Conservation (phyloP, 2,888 invertebrate species). For the Ischnura elegans region DNA sequence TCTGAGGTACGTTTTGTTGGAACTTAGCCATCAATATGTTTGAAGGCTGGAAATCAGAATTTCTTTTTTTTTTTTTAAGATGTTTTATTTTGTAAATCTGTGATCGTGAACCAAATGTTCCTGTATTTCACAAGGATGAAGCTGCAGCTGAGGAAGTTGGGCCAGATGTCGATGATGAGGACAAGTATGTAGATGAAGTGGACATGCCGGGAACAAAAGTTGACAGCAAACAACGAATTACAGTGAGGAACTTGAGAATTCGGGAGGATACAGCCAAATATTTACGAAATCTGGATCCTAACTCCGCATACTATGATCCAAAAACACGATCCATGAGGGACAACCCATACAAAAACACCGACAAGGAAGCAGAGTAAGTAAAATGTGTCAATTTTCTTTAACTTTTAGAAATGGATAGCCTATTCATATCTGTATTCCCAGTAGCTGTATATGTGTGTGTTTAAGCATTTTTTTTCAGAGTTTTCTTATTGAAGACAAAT, state of each 20-base stretch:
- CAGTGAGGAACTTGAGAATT: conserved; percentile 98
- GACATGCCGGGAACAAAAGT: conserved; percentile 99
- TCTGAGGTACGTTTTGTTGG: too few relatives aligned
- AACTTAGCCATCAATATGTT: background rate
- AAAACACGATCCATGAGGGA: conserved; percentile 99
- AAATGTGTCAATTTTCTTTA: background rate
- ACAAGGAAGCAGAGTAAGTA: conserved; percentile 81
- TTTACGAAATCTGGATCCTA: conserved; percentile 95
- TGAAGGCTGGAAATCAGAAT: too few relatives aligned
- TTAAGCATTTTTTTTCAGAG: too few relatives aligned
- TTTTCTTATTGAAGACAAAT: too few relatives aligned
- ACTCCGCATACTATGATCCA: conserved; percentile 99
- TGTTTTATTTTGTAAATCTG: conserved; percentile 56
- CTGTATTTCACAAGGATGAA: conserved; percentile 70
- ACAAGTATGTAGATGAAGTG: conserved; percentile 95
- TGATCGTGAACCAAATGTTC: background rate
- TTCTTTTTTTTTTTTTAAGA: background rate
- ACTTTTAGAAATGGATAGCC: background rate
- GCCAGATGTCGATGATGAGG: conserved; percentile 92
- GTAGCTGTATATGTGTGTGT: background rate
- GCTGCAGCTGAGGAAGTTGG: conserved; percentile 85
- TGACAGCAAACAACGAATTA: conserved; percentile 99
- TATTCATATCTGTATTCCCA: too few relatives aligned
- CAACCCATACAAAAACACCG: conserved; percentile 88
- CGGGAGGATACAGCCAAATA: conserved; percentile 99